Conservation (phyloP, 2,888 invertebrate genomes). For the Tyria jacobaeae region DNA sequence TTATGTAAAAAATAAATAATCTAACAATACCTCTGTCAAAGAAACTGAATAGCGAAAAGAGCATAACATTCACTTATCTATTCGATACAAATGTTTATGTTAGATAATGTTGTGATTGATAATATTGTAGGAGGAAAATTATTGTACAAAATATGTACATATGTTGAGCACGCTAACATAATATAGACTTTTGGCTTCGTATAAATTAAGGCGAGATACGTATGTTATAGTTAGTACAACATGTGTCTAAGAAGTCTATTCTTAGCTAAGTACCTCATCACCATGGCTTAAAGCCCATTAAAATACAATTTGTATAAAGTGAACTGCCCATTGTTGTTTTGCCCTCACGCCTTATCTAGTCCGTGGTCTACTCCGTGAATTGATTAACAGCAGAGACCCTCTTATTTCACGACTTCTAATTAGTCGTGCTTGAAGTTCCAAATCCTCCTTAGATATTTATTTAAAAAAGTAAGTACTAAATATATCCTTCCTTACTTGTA, state of each 20-base stretch:
- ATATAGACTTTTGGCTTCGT: slow-evolving; percentile 7
- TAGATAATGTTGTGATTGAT: slow-evolving; percentile 38
- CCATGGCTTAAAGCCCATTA: not conserved
- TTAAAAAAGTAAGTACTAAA: no score
- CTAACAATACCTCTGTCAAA: slow-evolving; percentile 18
- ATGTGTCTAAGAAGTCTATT: slow-evolving; percentile 11
- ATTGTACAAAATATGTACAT: not conserved
- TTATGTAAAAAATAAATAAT: slow-evolving; percentile 11
- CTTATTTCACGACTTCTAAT: no score
- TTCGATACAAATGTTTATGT: slow-evolving; percentile 29
- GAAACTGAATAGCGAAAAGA: slow-evolving; percentile 17
- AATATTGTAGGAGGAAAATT: slow-evolving; percentile 20
- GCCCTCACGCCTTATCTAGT: no score
- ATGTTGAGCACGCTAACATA: not conserved
- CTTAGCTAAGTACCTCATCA: not conserved
- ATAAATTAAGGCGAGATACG: slow-evolving; percentile 1
- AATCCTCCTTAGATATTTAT: no score
- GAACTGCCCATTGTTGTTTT: no score
- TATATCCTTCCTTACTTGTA: no score
- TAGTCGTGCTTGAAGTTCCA: no score
- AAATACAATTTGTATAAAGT: slow-evolving; percentile 1
- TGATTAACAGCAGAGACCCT: no score
- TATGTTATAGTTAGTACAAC: not conserved
- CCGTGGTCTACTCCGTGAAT: no score
- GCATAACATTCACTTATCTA: slow-evolving; percentile 18